A percentile compares a stretch with the other conserved stretches of the same genome.
phyloP scores from a whole-genome alignment of 2,888 invertebrate genomes.

The Acheta domesticus region DNA sequence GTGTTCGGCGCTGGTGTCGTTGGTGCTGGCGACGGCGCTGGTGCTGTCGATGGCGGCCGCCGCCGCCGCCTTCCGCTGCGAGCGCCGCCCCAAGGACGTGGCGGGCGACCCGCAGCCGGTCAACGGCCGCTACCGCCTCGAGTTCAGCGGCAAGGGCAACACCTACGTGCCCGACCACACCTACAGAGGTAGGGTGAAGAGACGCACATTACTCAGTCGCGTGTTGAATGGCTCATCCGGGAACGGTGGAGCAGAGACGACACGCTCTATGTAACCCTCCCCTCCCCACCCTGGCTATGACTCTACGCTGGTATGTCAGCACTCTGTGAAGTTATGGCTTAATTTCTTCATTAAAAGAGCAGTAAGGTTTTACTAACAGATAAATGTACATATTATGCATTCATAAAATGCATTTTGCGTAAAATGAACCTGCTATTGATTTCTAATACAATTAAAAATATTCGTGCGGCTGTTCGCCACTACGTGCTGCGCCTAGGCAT shows the following conservation, averaged over 20 bases:
- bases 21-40: neutral
- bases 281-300: no score
- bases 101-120: neutral
- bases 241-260: no score
- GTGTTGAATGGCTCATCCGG: no score
- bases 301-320: neutral
- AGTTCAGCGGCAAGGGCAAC: conserved; percentile 3
- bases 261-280: no score
- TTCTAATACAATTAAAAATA: no score
- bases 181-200: neutral
- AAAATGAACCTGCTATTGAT: no score
- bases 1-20: neutral
- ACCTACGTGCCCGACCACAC: neutral
- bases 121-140: neutral
- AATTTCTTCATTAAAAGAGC: neutral
- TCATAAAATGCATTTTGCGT: no score
- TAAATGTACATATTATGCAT: no score
- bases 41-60: neutral
- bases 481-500: no score
- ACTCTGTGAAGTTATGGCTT: neutral
- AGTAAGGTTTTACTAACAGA: no score
- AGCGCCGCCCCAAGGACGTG: neutral
- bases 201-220: neutral
- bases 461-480: no score
- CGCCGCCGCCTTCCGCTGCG: neutral